Evolutionary conservation across 2,797 vertebrate species (phyloP), one percentile per base, ranked within the genome.

Genomic region (Urosaurus nigricauda): DNA sequence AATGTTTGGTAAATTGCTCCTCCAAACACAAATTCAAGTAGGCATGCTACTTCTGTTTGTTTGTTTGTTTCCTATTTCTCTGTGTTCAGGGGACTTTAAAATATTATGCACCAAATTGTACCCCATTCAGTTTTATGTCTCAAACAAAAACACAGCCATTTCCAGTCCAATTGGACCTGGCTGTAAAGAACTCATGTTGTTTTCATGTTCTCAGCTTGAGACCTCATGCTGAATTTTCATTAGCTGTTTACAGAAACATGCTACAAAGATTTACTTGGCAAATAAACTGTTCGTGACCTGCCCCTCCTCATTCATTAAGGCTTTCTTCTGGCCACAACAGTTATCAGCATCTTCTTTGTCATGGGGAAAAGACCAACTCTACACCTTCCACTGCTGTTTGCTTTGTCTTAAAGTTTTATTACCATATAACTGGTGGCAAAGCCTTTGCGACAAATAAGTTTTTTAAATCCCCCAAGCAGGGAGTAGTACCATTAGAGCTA

Each of bases 71-170:
- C 56, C 81, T 51, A 79, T 85, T 29, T 77, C 19, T 3, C 14
- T 37, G 84, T 79, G 13, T 93, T 93, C 85, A 65, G 35, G 92
- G 47, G 14, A 4, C 21, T 68, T 88, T 84, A 56, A 74, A 77
- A 58, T 80, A 88, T 90, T 16, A 1, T 94, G 21, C 89, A 84
- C 32, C 56, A 87, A 0, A 43, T 37, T 60, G 3, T 80, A 79
- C 78, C 77, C 73, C 0, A 37, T 86, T 70, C 32, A 24, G 86
- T 92, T 93, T 85, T 91, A 89, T 91, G 85, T 79, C 85, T 2
- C 19, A 91, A 81, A 89, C 92, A 89, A 93, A 95, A n/a, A 3
- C 53, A 83, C 63, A 93, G 24, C 70, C 89, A 91, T 92, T 90
- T 91, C 11, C 56, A 73, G 79, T 84, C 81, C 92, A 32, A 47